Evolutionary conservation across 2,888 invertebrate genomes (phyloP).

Genomic region (Hypomecis punctinalis): DNA sequence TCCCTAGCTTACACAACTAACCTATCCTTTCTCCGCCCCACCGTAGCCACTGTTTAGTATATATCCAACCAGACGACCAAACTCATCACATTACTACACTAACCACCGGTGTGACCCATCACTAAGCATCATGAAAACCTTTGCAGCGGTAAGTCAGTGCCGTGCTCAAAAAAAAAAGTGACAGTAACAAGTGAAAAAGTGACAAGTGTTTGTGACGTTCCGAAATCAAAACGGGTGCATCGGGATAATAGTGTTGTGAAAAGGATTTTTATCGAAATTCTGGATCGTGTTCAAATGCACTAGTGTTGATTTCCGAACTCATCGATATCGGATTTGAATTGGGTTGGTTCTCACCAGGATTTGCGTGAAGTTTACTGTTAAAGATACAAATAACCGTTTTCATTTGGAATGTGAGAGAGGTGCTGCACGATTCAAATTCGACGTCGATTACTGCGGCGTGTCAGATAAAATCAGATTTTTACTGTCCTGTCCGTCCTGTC

Average conservation of each 20-base stretch:
- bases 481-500: slow-evolving; percentile 23
- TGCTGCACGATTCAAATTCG: slow-evolving; percentile 39
- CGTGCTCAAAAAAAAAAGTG: slow-evolving; percentile 53
- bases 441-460: slow-evolving; percentile 31
- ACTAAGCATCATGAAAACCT: slow-evolving; percentile 82
- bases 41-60: slow-evolving; percentile 68
- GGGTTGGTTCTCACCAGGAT: slow-evolving; percentile 27
- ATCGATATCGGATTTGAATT: slow-evolving; percentile 32
- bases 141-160: slow-evolving; percentile 83
- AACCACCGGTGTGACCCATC: slow-evolving; percentile 79
- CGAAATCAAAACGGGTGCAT: slow-evolving; percentile 70
- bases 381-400: slow-evolving; percentile 19
- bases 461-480: slow-evolving; percentile 40
- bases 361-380: slow-evolving; percentile 27
- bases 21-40: slow-evolving; percentile 83
- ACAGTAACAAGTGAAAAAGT: slow-evolving; percentile 53
- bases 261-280: slow-evolving; percentile 36
- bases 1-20: slow-evolving; percentile 80
- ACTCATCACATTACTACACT: slow-evolving; percentile 76
- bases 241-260: slow-evolving; percentile 46
- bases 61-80: slow-evolving; percentile 71
- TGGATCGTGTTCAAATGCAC: slow-evolving; percentile 42
- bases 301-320: slow-evolving; percentile 50
- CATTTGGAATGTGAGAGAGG: slow-evolving; percentile 39
- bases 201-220: slow-evolving; percentile 76